phyloP scores from a whole-genome alignment of 2,888 invertebrate genomes.

The Limnephilus lunatus region DNA sequence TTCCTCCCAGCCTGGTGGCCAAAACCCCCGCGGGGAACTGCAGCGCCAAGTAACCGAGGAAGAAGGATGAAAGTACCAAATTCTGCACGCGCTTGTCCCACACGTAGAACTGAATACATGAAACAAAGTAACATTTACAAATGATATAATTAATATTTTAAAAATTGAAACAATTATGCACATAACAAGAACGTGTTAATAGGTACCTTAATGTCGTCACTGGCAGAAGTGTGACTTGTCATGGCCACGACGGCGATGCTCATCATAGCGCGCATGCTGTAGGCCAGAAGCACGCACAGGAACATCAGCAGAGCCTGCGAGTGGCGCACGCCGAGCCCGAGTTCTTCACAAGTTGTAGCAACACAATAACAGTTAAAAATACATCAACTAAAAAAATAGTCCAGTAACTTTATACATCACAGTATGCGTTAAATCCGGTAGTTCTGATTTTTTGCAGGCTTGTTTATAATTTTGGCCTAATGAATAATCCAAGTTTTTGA shows the following conservation, averaged over 20 bases:
- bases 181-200: neutral
- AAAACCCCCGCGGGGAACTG: slow-evolving; percentile 85
- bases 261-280: slow-evolving; percentile 80
- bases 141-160: neutral
- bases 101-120: slow-evolving; percentile 70
- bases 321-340: slow-evolving; percentile 77
- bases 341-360: neutral
- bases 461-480: no score
- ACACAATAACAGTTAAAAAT: neutral
- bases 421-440: no score
- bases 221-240: slow-evolving; percentile 71
- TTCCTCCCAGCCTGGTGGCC: slow-evolving; percentile 84
- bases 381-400: neutral
- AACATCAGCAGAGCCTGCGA: slow-evolving; percentile 78
- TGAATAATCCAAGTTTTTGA: no score
- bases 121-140: neutral
- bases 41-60: slow-evolving; percentile 82
- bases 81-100: slow-evolving; percentile 78
- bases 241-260: slow-evolving; percentile 83
- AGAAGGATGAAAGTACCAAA: slow-evolving; percentile 76
- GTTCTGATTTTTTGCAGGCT: no score
- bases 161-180: neutral
- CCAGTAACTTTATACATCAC: no score
- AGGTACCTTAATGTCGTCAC: slow-evolving; percentile 26
- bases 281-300: slow-evolving; percentile 77